Base-by-base conservation (phyloP, 2,888 invertebrate genomes). In the Brenthis ino region DNA sequence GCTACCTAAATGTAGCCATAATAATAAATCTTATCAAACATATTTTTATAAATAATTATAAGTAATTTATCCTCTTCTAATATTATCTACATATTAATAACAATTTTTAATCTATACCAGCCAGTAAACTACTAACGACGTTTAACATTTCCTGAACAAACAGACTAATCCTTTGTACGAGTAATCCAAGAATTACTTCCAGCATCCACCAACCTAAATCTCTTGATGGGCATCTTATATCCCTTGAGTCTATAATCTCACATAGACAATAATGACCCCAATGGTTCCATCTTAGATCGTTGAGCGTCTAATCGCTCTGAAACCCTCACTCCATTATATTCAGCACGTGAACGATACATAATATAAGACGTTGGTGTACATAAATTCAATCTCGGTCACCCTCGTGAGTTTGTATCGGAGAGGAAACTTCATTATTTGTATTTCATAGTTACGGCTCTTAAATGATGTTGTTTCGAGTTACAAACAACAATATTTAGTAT, bases 301-400 rank as follows among this genome's bases (percentile, higher is more conserved):
- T 64, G 63, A 69, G 20, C 33, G 57, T 58, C 60, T 61, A 64
- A 67, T 57, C 63, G 58, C 55, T 51, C 16, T 33, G 50, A 67
- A 43, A 64, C 61, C 69, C 65, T 43, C 54, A 47, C 57, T 61
- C 67, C 64, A 69, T 69, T 58, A 64, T 68, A 68, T 58, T 70
- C 66, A 72, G 74, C 68, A 70, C 72, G 57, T 54, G 37, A 37
- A 50, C 51, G 63, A 57, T 65, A 28, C 28, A 28, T 28, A 63
- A 28, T 28, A 63, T 74, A 70, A 71, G 74, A 77, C 68, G 72
- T 72, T 73, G 69, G 74, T 74, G 70, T 76, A 76, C 77, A 77
- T 80, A 76, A 78, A 77, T 78, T 77, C 76, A 75, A 76, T 76
- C 77, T 75, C 71, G 71, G 68, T 69, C 67, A 47, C 65, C 74